Conservation (phyloP, 2,113 vertebrate species). For the Scalopus aquaticus region DNA sequence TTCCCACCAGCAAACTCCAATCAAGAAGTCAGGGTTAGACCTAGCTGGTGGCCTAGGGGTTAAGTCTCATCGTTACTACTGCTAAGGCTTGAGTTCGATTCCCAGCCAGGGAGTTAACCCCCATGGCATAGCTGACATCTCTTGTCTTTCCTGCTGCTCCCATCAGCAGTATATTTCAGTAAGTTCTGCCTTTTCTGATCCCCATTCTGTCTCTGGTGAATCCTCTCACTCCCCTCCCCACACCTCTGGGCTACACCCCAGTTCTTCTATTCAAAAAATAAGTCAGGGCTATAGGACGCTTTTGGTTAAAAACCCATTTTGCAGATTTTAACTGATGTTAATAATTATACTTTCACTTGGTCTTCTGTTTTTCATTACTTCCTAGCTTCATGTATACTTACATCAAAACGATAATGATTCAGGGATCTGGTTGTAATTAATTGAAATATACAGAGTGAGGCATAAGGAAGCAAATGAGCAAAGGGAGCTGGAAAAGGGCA, state of each 20-base stretch:
- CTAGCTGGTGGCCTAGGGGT: no score
- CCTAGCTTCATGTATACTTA: background rate
- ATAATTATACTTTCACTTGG: background rate
- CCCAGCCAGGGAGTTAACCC: no score
- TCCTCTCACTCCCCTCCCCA: no score
- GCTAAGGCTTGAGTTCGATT: no score
- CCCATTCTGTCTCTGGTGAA: no score
- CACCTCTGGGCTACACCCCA: no score
- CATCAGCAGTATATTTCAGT: no score
- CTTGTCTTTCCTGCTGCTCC: no score
- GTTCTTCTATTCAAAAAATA: background rate
- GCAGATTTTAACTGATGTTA: background rate
- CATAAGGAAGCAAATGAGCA: background rate
- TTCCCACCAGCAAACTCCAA: background rate
- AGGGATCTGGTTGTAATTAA: background rate
- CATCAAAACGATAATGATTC: background rate
- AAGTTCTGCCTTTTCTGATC: no score
- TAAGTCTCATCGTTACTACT: no score
- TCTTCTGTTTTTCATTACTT: background rate
- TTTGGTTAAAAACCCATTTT: slow-evolving; percentile 7
- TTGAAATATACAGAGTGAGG: background rate
- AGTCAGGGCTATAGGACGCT: background rate
- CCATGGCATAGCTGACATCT: no score
- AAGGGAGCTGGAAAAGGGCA: background rate
- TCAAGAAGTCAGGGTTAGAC: background rate